Evolutionary conservation across 2,888 invertebrate genomes (phyloP).

Genomic region (Cephus pygmeus): DNA sequence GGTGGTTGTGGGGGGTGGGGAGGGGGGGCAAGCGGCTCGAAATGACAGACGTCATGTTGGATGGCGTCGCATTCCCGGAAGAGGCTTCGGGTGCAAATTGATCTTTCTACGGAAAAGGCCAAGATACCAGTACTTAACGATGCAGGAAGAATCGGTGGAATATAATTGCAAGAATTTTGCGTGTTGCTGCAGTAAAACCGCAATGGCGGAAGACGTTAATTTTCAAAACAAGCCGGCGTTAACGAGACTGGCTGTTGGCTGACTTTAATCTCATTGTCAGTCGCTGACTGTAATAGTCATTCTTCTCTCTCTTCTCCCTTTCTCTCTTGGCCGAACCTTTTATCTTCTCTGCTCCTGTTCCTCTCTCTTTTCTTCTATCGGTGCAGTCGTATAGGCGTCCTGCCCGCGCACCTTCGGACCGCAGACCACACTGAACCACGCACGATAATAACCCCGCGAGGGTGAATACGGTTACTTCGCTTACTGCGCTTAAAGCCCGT

Average conservation of each 20-base stretch:
- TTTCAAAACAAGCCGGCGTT: slow-evolving; percentile 51
- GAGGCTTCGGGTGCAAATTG: background rate
- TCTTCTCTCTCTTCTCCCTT: slow-evolving; percentile 21
- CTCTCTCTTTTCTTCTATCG: slow-evolving; percentile 17
- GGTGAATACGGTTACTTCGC: slow-evolving; percentile 59
- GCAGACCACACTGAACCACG: slow-evolving; percentile 56
- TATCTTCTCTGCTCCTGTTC: slow-evolving; percentile 25
- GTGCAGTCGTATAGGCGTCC: slow-evolving; percentile 46
- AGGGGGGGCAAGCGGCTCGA: background rate
- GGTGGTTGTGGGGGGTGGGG: background rate
- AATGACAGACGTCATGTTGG: background rate
- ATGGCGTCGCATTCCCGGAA: background rate
- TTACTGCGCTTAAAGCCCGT: slow-evolving; percentile 49
- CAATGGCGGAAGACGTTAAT: slow-evolving; percentile 25
- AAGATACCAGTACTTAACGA: too few relatives aligned
- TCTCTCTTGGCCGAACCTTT: slow-evolving; percentile 24
- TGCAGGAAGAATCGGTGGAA: too few relatives aligned
- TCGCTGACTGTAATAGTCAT: background rate
- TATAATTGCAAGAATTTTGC: too few relatives aligned
- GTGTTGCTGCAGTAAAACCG: too few relatives aligned
- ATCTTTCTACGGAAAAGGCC: too few relatives aligned
- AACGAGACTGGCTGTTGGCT: slow-evolving; percentile 48
- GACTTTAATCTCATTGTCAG: slow-evolving; percentile 44
- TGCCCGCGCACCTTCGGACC: slow-evolving; percentile 48
- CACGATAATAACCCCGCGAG: slow-evolving; percentile 60